Evolutionary conservation across 2,888 invertebrate species (phyloP).

Genomic region (Dusona sp.): DNA sequence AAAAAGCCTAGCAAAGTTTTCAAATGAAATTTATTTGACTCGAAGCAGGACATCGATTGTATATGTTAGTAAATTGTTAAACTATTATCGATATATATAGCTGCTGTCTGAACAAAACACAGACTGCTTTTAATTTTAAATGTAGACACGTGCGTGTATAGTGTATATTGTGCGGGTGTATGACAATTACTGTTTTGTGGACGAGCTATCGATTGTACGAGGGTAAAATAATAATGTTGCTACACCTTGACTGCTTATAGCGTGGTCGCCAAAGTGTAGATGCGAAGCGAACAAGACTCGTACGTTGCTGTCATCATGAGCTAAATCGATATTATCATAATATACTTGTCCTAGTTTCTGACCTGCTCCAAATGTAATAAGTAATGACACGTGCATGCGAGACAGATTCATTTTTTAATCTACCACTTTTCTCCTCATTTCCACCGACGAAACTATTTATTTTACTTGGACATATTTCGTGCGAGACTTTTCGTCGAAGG

Average conservation of each 20-base stretch:
- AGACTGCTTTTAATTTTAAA: background rate
- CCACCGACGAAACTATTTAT: background rate
- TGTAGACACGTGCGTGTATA: background rate
- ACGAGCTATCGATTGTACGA: conserved; percentile 17
- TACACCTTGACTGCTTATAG: conserved; percentile 48
- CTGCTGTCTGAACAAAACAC: background rate
- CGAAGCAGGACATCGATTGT: background rate
- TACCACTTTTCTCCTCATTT: background rate
- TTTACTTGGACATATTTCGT: no score
- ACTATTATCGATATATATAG: background rate
- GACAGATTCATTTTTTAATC: background rate
- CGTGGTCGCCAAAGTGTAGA: conserved; percentile 2
- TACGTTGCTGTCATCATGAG: conserved; percentile 3
- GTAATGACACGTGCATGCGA: background rate
- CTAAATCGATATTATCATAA: conserved; percentile 45
- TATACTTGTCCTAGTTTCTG: conserved; percentile 18
- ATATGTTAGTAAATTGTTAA: background rate
- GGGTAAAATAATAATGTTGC: conserved; percentile 34
- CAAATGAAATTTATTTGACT: background rate
- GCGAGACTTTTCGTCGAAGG: no score
- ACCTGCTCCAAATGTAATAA: conserved; percentile 7
- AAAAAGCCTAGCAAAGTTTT: background rate
- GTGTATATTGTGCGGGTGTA: background rate
- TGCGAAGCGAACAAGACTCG: background rate
- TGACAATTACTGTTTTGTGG: background rate